Evolutionary conservation across 2,797 vertebrate species (phyloP).

Genomic region (Halcyon smyrnensis): DNA sequence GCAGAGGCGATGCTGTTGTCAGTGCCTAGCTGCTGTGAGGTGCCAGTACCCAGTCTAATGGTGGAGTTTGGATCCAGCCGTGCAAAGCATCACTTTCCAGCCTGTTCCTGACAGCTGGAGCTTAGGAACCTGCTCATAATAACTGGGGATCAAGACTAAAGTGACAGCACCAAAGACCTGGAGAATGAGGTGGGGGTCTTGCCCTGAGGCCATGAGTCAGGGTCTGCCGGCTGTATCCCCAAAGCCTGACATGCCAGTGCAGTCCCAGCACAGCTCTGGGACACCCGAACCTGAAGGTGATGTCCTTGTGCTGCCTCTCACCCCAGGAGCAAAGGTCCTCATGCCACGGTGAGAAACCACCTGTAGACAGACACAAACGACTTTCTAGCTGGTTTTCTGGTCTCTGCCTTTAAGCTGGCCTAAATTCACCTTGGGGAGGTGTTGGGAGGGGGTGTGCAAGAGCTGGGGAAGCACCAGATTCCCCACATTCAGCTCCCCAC

Average conservation of each 20-base stretch:
- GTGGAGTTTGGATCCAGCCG: background rate
- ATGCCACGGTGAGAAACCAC: background rate
- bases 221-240: background rate
- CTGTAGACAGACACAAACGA: background rate
- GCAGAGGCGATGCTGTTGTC: background rate
- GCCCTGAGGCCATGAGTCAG: background rate
- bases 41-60: background rate
- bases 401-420: background rate
- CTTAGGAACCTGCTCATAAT: background rate
- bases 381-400: background rate
- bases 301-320: background rate
- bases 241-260: fast-evolving
- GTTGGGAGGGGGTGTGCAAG: background rate
- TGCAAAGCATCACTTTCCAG: background rate
- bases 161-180: background rate
- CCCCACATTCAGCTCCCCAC: background rate
- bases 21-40: background rate
- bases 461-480: background rate
- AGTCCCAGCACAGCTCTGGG: background rate
- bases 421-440: background rate
- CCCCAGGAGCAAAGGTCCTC: background rate
- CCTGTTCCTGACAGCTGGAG: background rate
- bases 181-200: background rate
- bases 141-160: background rate
- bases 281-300: fast-evolving